Percentiles rank a stretch among this genome's conserved stretches.
Evolutionary conservation across 2,113 vertebrate species (phyloP).

Genomic region (Addax nasomaculatus): DNA sequence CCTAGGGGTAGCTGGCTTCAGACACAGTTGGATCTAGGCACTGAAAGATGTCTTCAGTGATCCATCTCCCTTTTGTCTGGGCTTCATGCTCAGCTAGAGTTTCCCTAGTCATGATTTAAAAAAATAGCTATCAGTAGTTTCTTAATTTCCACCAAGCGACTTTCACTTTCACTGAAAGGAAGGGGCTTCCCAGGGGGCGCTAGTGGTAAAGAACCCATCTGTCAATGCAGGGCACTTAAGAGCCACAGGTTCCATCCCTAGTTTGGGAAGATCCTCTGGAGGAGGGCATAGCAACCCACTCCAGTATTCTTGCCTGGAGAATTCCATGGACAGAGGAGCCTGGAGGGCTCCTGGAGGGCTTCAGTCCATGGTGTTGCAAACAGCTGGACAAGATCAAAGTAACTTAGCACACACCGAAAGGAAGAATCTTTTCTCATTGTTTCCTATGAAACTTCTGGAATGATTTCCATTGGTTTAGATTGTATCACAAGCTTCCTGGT

Average conservation of each 20-base stretch:
- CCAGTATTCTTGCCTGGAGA: not conserved
- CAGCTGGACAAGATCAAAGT: not conserved
- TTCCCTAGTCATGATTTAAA: not conserved
- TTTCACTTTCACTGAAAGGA: not conserved
- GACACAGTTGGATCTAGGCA: not conserved
- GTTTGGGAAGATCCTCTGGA: not conserved
- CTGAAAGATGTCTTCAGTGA: not conserved
- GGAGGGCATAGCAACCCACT: not conserved
- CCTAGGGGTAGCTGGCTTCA: not conserved
- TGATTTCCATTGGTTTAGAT: not conserved
- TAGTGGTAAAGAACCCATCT: not conserved
- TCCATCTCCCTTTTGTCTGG: not conserved
- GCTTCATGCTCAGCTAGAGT: not conserved
- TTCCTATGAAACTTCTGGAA: not conserved
- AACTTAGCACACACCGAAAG: not conserved
- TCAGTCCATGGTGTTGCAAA: not conserved
- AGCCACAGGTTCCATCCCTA: not conserved
- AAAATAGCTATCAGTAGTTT: not conserved
- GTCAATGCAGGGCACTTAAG: not conserved
- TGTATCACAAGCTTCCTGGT: not conserved
- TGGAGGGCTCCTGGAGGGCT: not conserved
- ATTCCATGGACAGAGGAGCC: not conserved
- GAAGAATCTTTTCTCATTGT: not conserved
- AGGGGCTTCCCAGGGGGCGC: not conserved
- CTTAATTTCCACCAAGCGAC: not conserved